Evolutionary conservation across 1,140 invertebrate genomes (phyloP), one percentile per base, ranked within the genome.

Genomic region (Eupristina koningsbergeri): DNA sequence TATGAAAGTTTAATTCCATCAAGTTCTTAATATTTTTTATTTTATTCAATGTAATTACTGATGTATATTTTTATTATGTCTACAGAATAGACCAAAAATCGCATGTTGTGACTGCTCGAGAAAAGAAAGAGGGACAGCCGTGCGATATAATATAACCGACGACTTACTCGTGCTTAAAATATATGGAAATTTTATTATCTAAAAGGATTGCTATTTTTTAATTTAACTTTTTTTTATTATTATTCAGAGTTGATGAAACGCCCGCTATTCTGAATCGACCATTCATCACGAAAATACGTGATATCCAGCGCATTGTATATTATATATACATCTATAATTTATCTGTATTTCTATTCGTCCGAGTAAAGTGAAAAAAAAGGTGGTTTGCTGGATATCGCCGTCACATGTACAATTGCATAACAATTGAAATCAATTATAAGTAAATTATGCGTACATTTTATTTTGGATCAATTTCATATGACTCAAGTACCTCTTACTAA

Each of bases 311-410:
- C 80, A 22, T 74, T 45, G n/a, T 71, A 79, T 74, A 41, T 45
- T 11, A 74, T 81, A 74, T 45, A 58, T 64, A 50, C 53, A 81
- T 73, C 29, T 45, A 53, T 67, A 36, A 8, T 36, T 71, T 11
- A 78, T 73, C 22, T 75, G 11, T 63, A 64, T n/a, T 45, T 75
- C n/a, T 22, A 61, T 77, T 83, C 63, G 36, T 83, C 41, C 15
- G 64, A 83, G 50, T 41, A 29, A 83, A 58, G 71, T 75, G 71
- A 64, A 34, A 83, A 83, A 81, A 78, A 73, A 63, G 22, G 39
- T 22, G 7, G n/a, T 36, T n/a, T 22, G 41, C 31, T 31, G 19
- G 8, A 80, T n/a, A n/a, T n/a, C n/a, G n/a, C n/a, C n/a, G n/a
- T n/a, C n/a, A n/a, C n/a, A n/a, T n/a, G n/a, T n/a, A n/a, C n/a